Evolutionary conservation across 2,888 invertebrate species (phyloP).

Genomic region (Nomada goodeniana): DNA sequence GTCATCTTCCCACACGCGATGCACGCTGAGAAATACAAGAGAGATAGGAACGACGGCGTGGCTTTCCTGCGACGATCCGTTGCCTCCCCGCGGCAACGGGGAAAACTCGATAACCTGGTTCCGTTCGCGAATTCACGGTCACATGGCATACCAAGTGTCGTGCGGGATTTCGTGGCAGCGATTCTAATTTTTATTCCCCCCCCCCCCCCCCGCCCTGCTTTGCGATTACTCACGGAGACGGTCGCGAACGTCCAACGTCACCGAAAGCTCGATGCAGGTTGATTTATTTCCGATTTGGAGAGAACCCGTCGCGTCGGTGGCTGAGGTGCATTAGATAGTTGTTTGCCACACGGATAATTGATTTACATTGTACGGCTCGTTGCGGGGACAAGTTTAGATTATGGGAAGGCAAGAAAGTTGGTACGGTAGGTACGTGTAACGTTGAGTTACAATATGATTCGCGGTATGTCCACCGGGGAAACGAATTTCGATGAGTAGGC

Average conservation of each 20-base stretch:
- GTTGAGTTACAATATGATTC: constrained; percentile 11
- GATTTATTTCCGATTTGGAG: constrained; percentile 6
- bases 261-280: not conserved
- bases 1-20: constrained; percentile 78
- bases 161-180: constrained; percentile 1
- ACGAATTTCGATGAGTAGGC: constrained; percentile 35
- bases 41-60: constrained; percentile 35
- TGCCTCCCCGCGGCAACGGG: not conserved
- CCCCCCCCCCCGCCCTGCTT: too few species aligned
- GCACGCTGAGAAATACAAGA: constrained; percentile 60
- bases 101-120: constrained; percentile 56
- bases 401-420: not conserved
- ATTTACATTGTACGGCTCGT: too few species aligned
- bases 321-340: not conserved
- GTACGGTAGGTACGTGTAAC: not conserved
- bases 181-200: not conserved
- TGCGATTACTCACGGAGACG: not conserved
- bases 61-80: constrained; percentile 15
- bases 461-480: constrained; percentile 8
- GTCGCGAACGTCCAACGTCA: not conserved
- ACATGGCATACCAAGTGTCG: not conserved
- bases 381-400: not conserved
- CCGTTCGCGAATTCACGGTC: constrained; percentile 45
- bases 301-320: not conserved
- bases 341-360: too few species aligned